phyloP scores from a whole-genome alignment of 64 coral and sea anemone genomes.

The Anthopleura sola region DNA sequence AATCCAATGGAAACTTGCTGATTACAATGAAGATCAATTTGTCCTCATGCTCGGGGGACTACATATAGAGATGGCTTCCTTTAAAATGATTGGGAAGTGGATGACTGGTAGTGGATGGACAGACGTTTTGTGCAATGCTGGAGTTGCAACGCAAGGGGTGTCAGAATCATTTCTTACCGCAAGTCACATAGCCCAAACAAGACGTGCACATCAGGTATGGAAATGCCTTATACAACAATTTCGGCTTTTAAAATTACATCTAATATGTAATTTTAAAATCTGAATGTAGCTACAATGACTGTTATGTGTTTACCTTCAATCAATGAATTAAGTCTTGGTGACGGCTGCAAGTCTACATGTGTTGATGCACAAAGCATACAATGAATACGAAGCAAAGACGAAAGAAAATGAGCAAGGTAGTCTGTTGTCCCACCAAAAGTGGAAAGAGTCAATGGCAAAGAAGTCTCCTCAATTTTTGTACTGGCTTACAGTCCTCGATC shows the following conservation, averaged over 20 bases:
- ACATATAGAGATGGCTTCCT: constrained; percentile 40
- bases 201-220: constrained; percentile 31
- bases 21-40: background rate
- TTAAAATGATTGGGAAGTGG: constrained; percentile 39
- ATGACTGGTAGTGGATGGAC: constrained; percentile 7
- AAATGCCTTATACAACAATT: too few relatives aligned
- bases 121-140: constrained; percentile 12
- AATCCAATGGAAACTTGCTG: constrained; percentile 14
- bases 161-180: constrained; percentile 18
- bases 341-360: constrained; percentile 26
- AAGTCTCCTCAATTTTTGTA: constrained; percentile 21
- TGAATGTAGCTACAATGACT: too few relatives aligned
- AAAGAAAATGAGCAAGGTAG: background rate
- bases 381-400: background rate
- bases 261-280: too few relatives aligned
- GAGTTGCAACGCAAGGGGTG: background rate
- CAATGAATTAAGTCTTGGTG: too few relatives aligned
- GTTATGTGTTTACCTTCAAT: too few relatives aligned
- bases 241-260: too few relatives aligned
- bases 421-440: background rate
- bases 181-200: constrained; percentile 18
- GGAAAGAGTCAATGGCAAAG: background rate
- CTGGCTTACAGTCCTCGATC: constrained; percentile 20
- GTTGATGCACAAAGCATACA: constrained; percentile 24
- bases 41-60: constrained; percentile 31